Base-by-base conservation (phyloP, 30 jellyfish, hydroid and myxozoan genomes). In the Sanderia malayensis region DNA sequence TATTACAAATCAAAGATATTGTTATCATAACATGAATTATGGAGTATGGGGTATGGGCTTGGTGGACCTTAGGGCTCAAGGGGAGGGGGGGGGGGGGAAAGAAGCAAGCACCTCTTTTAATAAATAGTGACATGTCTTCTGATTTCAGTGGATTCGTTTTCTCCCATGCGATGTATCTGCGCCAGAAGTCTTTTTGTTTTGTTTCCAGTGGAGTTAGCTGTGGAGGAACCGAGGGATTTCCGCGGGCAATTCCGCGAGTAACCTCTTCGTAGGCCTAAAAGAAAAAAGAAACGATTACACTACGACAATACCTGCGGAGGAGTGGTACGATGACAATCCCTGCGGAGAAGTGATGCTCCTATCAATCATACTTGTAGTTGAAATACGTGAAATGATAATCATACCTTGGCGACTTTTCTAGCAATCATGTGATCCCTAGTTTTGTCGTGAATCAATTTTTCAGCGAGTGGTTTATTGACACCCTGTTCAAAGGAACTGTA, bases 211-310 rank as follows among this genome's bases (percentile, higher is more conserved):
- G 70, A 1, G 97, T 78, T 19, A 83, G 74, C 79, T 88, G 96
- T 23, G 96, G 99, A 0, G 99, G 99, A 8, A 85, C 92, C 1
- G 99, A 91, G 18, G 99, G 98, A 44, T 76, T 82, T 23, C 96
- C 93, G 23, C 96, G 88, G n/a, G 71, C 88, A 32, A 86, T 45
- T 13, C 96, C 96, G 46, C 87, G 76, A 15, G 95, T 73, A 20
- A 86, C 89, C 21, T 80, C 82, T 70, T 92, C 96, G 37, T 68
- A 71, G 0, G 93, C 99, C 99, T 92, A 47, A 25, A 46, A 27
- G 31, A 23, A 17, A 73, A n/a, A 20, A 55, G 67, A 19, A 55
- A 19, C 27, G 31, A 55, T 10, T 10, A 55, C 6, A 55, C 27
- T n/a, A 24, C 31, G 67, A 55, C 31, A 11, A 59, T 7, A 59